Base-by-base conservation (phyloP, 2,888 invertebrate species). In the Zhengitettix transpicula region DNA sequence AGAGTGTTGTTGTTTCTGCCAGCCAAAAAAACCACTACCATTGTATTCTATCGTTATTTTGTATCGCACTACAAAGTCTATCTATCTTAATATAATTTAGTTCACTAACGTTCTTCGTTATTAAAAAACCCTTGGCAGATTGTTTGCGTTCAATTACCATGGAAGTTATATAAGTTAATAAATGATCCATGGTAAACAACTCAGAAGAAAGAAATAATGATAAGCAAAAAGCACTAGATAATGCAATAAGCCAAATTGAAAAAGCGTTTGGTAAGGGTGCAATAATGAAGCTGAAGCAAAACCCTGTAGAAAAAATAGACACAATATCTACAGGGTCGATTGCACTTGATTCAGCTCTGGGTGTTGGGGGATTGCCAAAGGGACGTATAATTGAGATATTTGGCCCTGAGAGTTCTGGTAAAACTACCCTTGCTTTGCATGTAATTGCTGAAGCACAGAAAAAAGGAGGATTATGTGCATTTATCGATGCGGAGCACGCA, bases 401-500 rank as follows among this genome's bases (percentile, higher is more conserved):
- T 55, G 62, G 62, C 14, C 61, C 61, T 10, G 61, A 61, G 17
- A 44, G 16, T 56, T 61, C 61, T 47, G 61, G 61, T 40, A 61
- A 61, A 57, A 61, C 61, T 14, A 61, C 59, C 10, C 40, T 61
- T 40, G 41, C 61, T 51, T 47, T 61, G 17, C 57, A 59, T 42
- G 56, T 17, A 5, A 60, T 61, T 54, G 59, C 59, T 9, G 42
- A 57, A 54, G 52, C 54, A 10, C 61, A 61, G 42, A 42, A 57
- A 54, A 42, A 56, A 54, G 61, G 61, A 10, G 59, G 59, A 28
- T n/a, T 42, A 12, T 17, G 40, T 52, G 59, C 59, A 28, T 61
- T 61, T 61, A 60, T 61, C 15, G 61, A 61, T 59, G 61, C 61
- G 14, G 61, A 61, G 40, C 61, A 61, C 47, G 61, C 61, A 15